Evolutionary conservation across 1,140 invertebrate species (phyloP).

Genomic region (Drosophila erecta): DNA sequence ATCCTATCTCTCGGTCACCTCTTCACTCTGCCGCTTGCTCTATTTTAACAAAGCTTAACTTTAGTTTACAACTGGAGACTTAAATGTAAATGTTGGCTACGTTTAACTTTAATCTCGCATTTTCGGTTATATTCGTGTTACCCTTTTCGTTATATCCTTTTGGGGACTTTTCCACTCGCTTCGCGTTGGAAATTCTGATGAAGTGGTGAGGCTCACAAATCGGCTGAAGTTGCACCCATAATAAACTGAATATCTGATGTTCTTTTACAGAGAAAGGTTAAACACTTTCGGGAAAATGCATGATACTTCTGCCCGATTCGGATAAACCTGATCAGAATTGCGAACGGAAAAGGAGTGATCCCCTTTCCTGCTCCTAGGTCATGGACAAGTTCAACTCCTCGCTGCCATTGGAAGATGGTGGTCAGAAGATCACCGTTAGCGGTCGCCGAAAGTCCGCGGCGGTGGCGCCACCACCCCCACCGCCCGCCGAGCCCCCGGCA

Average conservation of each 20-base stretch:
- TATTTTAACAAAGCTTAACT: constrained; percentile 61
- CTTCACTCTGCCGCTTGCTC: constrained; percentile 1
- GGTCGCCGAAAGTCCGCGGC: constrained; percentile 91
- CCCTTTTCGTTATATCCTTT: constrained; percentile 7
- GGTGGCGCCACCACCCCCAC: constrained; percentile 70
- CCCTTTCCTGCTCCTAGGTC: constrained; percentile 57
- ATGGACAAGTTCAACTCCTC: constrained; percentile 82
- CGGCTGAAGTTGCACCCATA: background rate
- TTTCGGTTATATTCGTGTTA: constrained; percentile 40
- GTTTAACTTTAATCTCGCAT: constrained; percentile 78
- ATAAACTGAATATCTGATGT: background rate
- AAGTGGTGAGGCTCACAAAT: too few relatives aligned
- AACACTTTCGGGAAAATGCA: background rate
- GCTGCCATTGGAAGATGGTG: constrained; percentile 85
- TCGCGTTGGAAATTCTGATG: background rate
- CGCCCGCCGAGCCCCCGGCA: constrained; percentile 55
- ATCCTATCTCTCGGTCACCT: background rate
- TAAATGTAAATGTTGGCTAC: constrained; percentile 76
- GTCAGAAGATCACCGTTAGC: constrained; percentile 94
- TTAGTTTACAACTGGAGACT: constrained; percentile 71
- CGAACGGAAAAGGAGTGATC: background rate
- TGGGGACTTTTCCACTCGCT: background rate
- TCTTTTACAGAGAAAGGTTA: background rate
- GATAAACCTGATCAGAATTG: background rate
- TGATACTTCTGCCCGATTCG: too few relatives aligned